These are phyloP conservation scores for Telenomus remus DNA, from an alignment of 1,140 invertebrate species.

Conservation along the genomic window DNA sequence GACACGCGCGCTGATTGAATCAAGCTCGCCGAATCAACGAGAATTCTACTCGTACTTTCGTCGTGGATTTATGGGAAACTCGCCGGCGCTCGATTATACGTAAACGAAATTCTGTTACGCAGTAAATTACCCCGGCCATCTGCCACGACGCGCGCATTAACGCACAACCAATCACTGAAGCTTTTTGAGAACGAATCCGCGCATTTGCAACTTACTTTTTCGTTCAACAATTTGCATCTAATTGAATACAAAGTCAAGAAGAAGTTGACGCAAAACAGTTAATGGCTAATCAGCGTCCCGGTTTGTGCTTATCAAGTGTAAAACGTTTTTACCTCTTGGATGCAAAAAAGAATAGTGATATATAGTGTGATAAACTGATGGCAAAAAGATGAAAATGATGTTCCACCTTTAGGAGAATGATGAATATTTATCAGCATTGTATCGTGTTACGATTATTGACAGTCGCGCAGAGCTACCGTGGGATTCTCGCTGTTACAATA, in stretches of 20 bases:
- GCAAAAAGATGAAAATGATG: slow-evolving; percentile 22
- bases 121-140: slow-evolving; percentile 32
- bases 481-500: too few species aligned
- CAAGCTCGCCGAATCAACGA: slow-evolving; percentile 35
- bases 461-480: slow-evolving; percentile 4
- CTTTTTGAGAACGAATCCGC: neutral
- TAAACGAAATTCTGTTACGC: slow-evolving; percentile 24
- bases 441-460: slow-evolving; percentile 32
- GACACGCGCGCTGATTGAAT: slow-evolving; percentile 42
- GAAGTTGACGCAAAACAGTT: neutral
- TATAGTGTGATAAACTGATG: neutral
- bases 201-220: too few species aligned
- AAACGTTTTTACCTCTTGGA: too few species aligned
- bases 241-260: too few species aligned
- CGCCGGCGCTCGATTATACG: slow-evolving; percentile 14
- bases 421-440: slow-evolving; percentile 29
- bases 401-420: slow-evolving; percentile 3
- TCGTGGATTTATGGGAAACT: slow-evolving; percentile 40
- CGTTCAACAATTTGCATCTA: too few species aligned
- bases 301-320: too few species aligned
- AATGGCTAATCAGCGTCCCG: too few species aligned
- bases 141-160: slow-evolving; percentile 8
- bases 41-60: slow-evolving; percentile 25
- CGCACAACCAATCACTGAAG: neutral
- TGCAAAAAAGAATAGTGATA: too few species aligned